Evolutionary conservation across 2,113 vertebrate species (phyloP).

Genomic region (Phalacrocorax brasilianus): DNA sequence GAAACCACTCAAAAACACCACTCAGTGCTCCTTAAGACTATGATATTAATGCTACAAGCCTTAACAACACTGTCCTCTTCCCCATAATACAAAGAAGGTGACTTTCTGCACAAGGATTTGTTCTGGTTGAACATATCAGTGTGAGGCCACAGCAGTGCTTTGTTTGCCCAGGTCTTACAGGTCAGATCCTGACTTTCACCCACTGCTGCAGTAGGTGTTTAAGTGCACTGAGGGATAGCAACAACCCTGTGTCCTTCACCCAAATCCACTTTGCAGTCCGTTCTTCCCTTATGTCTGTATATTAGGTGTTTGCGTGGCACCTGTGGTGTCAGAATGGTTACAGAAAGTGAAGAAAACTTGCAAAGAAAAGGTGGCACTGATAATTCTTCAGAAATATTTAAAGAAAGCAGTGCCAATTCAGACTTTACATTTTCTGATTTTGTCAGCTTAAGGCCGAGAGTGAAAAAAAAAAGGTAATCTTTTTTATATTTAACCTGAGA

Average conservation of each 20-base stretch:
- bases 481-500: constrained; percentile 24
- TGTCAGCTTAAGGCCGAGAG: background rate
- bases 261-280: accelerated
- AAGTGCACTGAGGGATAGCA: background rate
- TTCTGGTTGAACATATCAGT: background rate
- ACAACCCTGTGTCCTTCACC: background rate
- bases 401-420: background rate
- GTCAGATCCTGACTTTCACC: background rate
- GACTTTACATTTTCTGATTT: background rate
- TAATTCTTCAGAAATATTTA: background rate
- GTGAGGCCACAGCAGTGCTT: background rate
- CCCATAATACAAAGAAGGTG: background rate
- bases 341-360: background rate
- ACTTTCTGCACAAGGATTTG: background rate
- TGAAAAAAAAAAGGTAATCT: background rate
- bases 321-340: background rate
- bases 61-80: background rate
- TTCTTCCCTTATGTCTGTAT: background rate
- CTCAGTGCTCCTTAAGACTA: background rate
- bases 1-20: background rate
- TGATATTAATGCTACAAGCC: background rate
- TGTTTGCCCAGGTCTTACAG: background rate
- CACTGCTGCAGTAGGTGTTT: background rate
- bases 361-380: background rate
- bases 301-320: background rate